A percentile compares a stretch with the other conserved stretches of the same genome.
Conservation (phyloP, 2,888 invertebrate genomes). For the Eupithecia abbreviata region DNA sequence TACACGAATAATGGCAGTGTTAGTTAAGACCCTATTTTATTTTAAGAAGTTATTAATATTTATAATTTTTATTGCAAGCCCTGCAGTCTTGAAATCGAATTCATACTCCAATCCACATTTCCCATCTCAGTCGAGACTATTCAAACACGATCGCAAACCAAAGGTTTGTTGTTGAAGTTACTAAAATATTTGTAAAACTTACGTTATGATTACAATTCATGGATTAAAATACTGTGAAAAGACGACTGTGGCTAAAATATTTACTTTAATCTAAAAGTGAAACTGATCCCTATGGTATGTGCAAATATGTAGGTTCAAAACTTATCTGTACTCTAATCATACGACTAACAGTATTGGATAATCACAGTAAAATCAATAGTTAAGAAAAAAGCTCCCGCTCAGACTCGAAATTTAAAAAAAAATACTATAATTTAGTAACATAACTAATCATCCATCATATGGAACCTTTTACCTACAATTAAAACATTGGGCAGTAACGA, state of each 20-base stretch:
- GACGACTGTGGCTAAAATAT: constrained; percentile 33
- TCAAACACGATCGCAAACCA: constrained; percentile 8
- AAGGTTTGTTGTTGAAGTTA: neutral
- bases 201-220: constrained; percentile 2
- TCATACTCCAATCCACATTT: constrained; percentile 26
- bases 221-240: constrained; percentile 52
- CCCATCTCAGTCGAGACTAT: constrained; percentile 23
- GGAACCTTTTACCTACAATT: constrained; percentile 61
- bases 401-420: constrained; percentile 45
- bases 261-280: constrained; percentile 14
- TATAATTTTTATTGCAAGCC: constrained; percentile 49
- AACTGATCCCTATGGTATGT: constrained; percentile 15
- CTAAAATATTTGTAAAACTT: constrained; percentile 21
- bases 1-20: constrained; percentile 25
- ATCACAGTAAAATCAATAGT: constrained; percentile 50
- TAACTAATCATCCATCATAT: constrained; percentile 71
- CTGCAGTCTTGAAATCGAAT: constrained; percentile 56
- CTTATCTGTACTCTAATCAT: constrained; percentile 32
- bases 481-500: constrained; percentile 57
- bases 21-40: constrained; percentile 27
- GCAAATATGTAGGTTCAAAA: constrained; percentile 28
- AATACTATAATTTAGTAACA: constrained; percentile 62
- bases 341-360: constrained; percentile 44
- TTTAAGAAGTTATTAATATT: neutral
- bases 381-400: constrained; percentile 43